Evolutionary conservation across 2,113 vertebrate species (phyloP).

Genomic region (Trogon surrucura): DNA sequence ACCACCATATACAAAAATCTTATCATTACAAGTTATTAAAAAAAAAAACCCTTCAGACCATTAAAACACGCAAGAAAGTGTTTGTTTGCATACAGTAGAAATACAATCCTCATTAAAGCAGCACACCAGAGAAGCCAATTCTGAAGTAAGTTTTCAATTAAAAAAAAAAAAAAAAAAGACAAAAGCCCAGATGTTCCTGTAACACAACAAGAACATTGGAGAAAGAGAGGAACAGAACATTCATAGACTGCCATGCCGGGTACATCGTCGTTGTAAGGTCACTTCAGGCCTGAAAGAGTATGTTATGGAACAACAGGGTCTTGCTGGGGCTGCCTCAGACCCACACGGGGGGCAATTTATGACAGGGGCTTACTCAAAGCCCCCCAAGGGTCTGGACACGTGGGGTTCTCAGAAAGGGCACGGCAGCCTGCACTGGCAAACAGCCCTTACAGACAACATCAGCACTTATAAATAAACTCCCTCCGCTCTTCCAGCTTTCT

Average conservation of each 20-base stretch:
- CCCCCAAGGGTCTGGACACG: not conserved
- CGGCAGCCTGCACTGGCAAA: not conserved
- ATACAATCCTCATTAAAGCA: slow-evolving; percentile 59
- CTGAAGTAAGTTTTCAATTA: slow-evolving; percentile 14
- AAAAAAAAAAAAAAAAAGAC: not conserved
- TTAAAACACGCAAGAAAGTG: slow-evolving; percentile 38
- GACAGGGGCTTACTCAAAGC: not conserved
- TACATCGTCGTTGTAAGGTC: slow-evolving; percentile 58
- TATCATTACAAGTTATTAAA: slow-evolving; percentile 41
- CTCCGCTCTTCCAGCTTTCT: not conserved
- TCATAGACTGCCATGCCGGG: slow-evolving; percentile 23
- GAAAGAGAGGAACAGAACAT: slow-evolving; percentile 46
- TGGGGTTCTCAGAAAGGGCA: not conserved
- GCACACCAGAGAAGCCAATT: slow-evolving; percentile 9
- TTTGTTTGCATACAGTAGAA: slow-evolving; percentile 55
- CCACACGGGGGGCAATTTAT: not conserved
- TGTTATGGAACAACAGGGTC: not conserved
- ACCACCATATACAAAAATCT: slow-evolving; percentile 53
- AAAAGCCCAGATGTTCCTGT: slow-evolving; percentile 43
- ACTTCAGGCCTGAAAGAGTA: slow-evolving; percentile 57
- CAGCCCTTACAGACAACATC: not conserved
- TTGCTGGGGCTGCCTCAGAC: not conserved
- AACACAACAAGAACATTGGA: slow-evolving; percentile 7
- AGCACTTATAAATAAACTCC: not conserved
- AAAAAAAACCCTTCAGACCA: not conserved